These are phyloP conservation scores for Gortyna flavago DNA, from an alignment of 2,888 invertebrate genomes.

Conservation along the genomic window DNA sequence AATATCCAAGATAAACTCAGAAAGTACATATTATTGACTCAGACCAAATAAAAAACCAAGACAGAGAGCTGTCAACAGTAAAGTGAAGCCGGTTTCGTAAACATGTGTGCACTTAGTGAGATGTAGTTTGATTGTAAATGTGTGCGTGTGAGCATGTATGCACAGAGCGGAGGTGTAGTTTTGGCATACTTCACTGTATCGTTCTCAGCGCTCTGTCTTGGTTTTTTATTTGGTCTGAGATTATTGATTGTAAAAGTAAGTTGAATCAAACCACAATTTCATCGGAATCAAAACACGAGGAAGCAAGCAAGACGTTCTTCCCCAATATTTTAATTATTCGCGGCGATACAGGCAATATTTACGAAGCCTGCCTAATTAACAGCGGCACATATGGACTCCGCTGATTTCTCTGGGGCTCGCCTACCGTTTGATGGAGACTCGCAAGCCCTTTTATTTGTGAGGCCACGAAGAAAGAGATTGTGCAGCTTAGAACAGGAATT, in stretches of 20 bases:
- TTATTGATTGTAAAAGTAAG: background rate
- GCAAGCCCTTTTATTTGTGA: conserved; percentile 67
- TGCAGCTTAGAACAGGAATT: background rate
- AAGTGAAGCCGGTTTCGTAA: too few relatives aligned
- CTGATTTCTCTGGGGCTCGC: conserved; percentile 85
- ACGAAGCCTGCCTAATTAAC: conserved; percentile 73
- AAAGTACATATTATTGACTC: too few relatives aligned
- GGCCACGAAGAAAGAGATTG: conserved; percentile 60
- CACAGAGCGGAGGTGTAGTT: too few relatives aligned
- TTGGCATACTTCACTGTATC: too few relatives aligned
- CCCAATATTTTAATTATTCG: conserved; percentile 67
- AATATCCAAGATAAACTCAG: too few relatives aligned
- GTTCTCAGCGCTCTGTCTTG: too few relatives aligned
- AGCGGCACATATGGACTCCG: conserved; percentile 76
- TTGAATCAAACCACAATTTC: conserved; percentile 2
- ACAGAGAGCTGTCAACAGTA: too few relatives aligned
- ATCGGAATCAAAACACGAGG: conserved; percentile 36
- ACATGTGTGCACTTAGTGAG: too few relatives aligned
- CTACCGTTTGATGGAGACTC: conserved; percentile 78
- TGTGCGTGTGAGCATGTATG: too few relatives aligned
- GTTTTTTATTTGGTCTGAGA: too few relatives aligned
- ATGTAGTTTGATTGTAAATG: too few relatives aligned
- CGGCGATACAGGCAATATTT: conserved; percentile 60
- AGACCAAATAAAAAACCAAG: too few relatives aligned
- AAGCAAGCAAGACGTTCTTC: conserved; percentile 61